phyloP scores from a whole-genome alignment of 1,140 invertebrate genomes.

The Cydia pomonella region DNA sequence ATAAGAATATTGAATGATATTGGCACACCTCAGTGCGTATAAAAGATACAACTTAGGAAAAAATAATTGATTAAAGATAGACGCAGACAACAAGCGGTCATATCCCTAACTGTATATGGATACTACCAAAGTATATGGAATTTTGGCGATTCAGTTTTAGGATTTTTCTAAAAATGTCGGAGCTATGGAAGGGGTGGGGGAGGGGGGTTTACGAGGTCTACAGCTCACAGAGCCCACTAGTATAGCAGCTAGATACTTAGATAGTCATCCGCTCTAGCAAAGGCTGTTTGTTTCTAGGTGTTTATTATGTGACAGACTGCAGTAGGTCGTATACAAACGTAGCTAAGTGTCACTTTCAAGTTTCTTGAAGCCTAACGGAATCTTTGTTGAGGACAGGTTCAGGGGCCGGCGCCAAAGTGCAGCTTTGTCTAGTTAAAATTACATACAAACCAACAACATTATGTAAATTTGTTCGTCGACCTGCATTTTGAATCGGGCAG shows the following conservation, averaged over 20 bases:
- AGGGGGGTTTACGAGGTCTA: too few species aligned
- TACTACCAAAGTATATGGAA: too few species aligned
- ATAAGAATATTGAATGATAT: too few species aligned
- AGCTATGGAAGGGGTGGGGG: too few species aligned
- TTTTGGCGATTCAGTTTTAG: too few species aligned
- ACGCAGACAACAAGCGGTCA: too few species aligned
- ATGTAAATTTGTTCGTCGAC: neutral
- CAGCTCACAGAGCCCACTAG: too few species aligned
- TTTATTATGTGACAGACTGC: constrained; percentile 9
- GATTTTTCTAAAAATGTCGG: too few species aligned
- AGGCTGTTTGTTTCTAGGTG: neutral
- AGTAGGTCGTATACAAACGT: constrained; percentile 17
- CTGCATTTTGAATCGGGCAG: neutral
- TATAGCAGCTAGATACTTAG: neutral
- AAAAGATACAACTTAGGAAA: too few species aligned
- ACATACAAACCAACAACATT: constrained; percentile 10
- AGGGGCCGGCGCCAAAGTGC: constrained; percentile 37
- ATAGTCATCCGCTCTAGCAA: neutral
- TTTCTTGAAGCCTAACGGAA: constrained; percentile 43
- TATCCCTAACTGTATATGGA: too few species aligned
- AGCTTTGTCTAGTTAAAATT: constrained; percentile 23
- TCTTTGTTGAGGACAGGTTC: constrained; percentile 44
- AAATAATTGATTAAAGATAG: too few species aligned
- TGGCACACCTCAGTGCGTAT: too few species aligned
- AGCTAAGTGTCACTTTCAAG: constrained; percentile 20